Evolutionary conservation across 2,113 vertebrate species (phyloP), one percentile per base, ranked within the genome.

Genomic region (Taurulus bubalis): DNA sequence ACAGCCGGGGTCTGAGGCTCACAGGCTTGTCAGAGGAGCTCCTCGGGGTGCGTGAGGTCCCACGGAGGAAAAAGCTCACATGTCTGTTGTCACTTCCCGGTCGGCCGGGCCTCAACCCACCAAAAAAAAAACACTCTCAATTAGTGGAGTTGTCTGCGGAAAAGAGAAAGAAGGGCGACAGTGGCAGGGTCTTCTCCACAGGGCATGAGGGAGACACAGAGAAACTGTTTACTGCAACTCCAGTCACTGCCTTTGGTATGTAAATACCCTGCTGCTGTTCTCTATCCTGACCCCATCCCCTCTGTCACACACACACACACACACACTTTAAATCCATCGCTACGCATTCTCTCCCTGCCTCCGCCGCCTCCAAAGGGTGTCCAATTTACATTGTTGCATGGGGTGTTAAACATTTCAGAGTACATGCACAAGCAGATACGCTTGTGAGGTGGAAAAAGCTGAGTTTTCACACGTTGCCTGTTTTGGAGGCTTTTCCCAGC

Each of bases 341-440:
- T 80, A 47, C 34, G 36, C 38, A 30, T 67, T 82, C 83, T 66
- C 51, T 75, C 11, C 62, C 64, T 69, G 47, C 58, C 64, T 83
- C 77, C 45, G 59, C 76, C 76, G 74, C 84, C 88, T 84, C 80
- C 85, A 82, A 77, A 79, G 60, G 81, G 79, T 85, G 84, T 86
- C 82, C 75, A 89, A 83, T 82, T 89, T 83, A 78, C 79, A 79
- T 89, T 88, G 87, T 90, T 68, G 70, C 82, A 79, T 71, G 75
- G 71, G 0, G 82, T 89, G 84, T 89, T 89, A 86, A 85, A 88
- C 86, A 87, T 81, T 85, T 90, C 60, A 70, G 72, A 86, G 77
- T 75, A 85, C 80, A 86, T 42, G 70, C 64, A 74, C 65, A 72
- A 82, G 79, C 71, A 79, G 84, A 85, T 63, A 73, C 1, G 80